Evolutionary conservation across 2,113 vertebrate genomes (phyloP), one percentile per base, ranked within the genome.

Genomic region (Ailuropoda melanoleuca): DNA sequence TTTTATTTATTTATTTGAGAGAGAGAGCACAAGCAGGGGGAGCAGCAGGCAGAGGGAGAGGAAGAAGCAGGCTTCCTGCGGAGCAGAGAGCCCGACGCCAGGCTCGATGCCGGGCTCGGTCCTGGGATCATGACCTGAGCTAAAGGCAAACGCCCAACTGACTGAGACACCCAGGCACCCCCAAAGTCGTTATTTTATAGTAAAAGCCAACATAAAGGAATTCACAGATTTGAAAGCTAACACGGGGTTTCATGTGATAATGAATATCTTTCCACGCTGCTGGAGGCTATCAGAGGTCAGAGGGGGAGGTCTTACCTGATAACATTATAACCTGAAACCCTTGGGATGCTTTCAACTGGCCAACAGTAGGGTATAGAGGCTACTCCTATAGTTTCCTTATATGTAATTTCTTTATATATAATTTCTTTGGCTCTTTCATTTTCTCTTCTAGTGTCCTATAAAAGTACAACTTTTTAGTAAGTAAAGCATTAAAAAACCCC

Each of bases 251-350:
- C 98, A 99, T 8, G 94, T 90, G 21, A 99, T 99, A 72, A 39
- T 99, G 95, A 99, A 91, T 96, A 99, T 99, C 99, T 98, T 99
- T 90, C 99, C 99, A 34, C 99, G 99, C 97, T 99, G 99, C 98
- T 99, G 99, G 70, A 98, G 99, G 1, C 83, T 99, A 0, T 98
- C 98, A 8, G 99, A 99, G 98, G 97, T 99, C 3, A 98, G 99
- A 0, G 98, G 99, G 2, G 98, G 99, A 0, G 98, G 98, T 0
- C 66, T 99, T 1, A 98, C 98, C 3, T 99, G 99, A 53, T 99
- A 99, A 99, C 0, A 0, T 99, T 60, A 64, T 99, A 90, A 97
- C 98, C 50, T 99, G 84, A 99, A 0, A n/a, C 14, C 31, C 10
- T 50, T 4, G 1, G 26, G 26, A 95, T 46, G 31, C 64, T 75